phyloP scores from a whole-genome alignment of 2,888 invertebrate species.

The Drosophila birchii region DNA sequence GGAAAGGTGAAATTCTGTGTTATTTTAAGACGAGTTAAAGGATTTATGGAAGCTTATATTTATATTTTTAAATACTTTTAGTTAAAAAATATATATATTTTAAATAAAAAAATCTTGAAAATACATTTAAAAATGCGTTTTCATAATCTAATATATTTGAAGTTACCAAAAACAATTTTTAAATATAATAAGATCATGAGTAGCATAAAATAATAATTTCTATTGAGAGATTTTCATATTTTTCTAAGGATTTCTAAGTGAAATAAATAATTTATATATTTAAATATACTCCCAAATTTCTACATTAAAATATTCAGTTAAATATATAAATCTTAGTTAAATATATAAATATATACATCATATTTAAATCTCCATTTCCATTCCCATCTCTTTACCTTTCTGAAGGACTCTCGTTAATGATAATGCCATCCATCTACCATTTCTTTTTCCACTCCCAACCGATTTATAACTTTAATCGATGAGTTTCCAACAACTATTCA shows the following conservation, averaged over 20 bases:
- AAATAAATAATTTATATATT: background rate
- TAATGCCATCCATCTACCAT: background rate
- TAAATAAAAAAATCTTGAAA: no score
- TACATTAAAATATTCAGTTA: background rate
- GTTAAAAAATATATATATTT: background rate
- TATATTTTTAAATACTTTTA: background rate
- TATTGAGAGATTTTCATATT: background rate
- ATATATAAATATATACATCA: background rate
- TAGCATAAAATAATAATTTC: background rate
- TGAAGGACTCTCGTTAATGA: background rate
- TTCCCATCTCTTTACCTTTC: background rate
- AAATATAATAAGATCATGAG: background rate
- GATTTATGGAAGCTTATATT: background rate
- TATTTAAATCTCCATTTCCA: background rate
- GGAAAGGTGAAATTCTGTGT: background rate
- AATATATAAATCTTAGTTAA: background rate
- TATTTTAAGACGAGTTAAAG: background rate
- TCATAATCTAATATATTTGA: background rate
- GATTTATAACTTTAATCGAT: constrained; percentile 12
- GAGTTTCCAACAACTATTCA: background rate
- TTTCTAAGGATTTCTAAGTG: background rate
- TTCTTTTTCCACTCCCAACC: constrained; percentile 32
- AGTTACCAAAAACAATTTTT: no score
- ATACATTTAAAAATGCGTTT: no score
- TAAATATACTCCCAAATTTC: no score